Conservation (phyloP, 2,797 vertebrate genomes). For the Melanotaenia maccullochi region DNA sequence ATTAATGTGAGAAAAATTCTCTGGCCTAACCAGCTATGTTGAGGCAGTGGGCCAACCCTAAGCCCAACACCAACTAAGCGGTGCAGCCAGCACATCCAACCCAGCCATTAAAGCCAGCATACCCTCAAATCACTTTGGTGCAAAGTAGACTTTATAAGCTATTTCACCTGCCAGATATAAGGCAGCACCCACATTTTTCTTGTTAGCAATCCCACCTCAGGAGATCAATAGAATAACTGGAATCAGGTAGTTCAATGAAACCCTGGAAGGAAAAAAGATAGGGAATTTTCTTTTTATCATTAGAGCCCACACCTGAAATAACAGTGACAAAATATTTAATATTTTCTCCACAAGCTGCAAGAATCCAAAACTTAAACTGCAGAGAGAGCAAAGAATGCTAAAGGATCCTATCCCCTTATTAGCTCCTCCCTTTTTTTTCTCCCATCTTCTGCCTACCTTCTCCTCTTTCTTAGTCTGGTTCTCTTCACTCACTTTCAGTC, state of each 20-base stretch:
- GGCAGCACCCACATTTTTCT: constrained; percentile 42
- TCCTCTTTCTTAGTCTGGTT: constrained; percentile 43
- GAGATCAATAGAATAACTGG: constrained; percentile 29
- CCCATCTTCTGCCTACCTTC: constrained; percentile 14
- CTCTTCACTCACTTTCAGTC: constrained; percentile 57
- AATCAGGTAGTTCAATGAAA: constrained; percentile 50
- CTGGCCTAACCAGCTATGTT: constrained; percentile 63
- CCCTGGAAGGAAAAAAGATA: constrained; percentile 38
- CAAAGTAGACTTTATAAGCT: constrained; percentile 47
- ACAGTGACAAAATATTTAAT: constrained; percentile 53
- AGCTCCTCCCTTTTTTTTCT: constrained; percentile 18
- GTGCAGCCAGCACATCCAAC: constrained; percentile 45
- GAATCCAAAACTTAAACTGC: constrained; percentile 60
- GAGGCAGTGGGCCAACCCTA: constrained; percentile 60
- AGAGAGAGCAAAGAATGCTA: constrained; percentile 42
- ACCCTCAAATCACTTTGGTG: constrained; percentile 42
- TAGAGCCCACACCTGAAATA: constrained; percentile 69
- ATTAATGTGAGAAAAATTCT: constrained; percentile 71
- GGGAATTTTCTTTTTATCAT: constrained; percentile 36
- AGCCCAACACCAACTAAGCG: constrained; percentile 53
- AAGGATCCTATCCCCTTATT: constrained; percentile 34
- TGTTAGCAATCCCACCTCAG: constrained; percentile 37
- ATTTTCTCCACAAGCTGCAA: constrained; percentile 55
- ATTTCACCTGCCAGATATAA: constrained; percentile 44
- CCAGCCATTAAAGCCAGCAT: constrained; percentile 38